These are phyloP conservation scores for Luffia ferchaultella DNA, from an alignment of 2,888 invertebrate species.

Conservation along the genomic window DNA sequence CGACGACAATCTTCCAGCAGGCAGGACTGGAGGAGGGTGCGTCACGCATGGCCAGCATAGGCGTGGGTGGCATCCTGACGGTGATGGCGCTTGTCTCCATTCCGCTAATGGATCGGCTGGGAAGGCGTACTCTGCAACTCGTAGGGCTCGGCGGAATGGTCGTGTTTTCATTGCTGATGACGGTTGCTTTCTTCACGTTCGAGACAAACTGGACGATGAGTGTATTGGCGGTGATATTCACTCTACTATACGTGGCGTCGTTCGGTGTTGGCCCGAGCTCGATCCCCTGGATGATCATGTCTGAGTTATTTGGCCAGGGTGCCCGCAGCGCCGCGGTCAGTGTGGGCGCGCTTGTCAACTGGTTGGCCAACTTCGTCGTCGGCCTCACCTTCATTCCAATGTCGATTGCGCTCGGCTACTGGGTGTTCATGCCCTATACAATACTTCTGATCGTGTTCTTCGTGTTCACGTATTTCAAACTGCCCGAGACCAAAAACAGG, in stretches of 20 bases:
- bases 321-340: constrained; percentile 57
- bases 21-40: constrained; percentile 67
- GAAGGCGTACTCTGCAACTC: constrained; percentile 74
- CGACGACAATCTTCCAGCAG: constrained; percentile 68
- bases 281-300: constrained; percentile 62
- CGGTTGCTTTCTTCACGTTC: constrained; percentile 57
- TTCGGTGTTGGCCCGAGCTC: constrained; percentile 61
- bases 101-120: constrained; percentile 77
- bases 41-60: constrained; percentile 74
- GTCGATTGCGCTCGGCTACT: constrained; percentile 38
- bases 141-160: constrained; percentile 78
- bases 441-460: constrained; percentile 50
- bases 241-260: constrained; percentile 53
- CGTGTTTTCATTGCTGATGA: constrained; percentile 75
- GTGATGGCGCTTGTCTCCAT: constrained; percentile 79
- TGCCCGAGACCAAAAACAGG: constrained; percentile 60
- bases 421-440: constrained; percentile 55
- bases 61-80: constrained; percentile 75
- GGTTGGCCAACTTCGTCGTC: constrained; percentile 62
- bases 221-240: constrained; percentile 53
- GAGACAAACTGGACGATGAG: constrained; percentile 48
- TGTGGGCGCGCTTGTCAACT: constrained; percentile 56
- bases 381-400: constrained; percentile 50
- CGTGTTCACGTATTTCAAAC: constrained; percentile 48
- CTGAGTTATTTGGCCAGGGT: constrained; percentile 57